These are phyloP conservation scores for Cactoblastis cactorum DNA, from an alignment of 2,888 invertebrate genomes.

Conservation along the genomic window DNA sequence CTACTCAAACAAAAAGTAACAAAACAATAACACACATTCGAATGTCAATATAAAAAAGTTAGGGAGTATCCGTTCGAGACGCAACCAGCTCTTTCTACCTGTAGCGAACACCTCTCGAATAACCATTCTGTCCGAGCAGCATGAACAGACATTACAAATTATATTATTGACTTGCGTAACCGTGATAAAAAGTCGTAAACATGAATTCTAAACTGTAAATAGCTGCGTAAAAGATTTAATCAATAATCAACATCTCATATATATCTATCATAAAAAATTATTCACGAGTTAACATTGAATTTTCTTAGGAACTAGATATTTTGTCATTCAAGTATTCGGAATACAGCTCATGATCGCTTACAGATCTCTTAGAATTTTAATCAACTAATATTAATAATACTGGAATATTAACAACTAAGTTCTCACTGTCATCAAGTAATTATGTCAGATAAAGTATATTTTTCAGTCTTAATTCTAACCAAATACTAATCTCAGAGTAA, in stretches of 20 bases:
- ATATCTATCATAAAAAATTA: constrained; percentile 39
- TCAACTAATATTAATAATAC: constrained; percentile 14
- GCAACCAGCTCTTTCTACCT: constrained; percentile 53
- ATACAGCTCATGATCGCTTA: constrained; percentile 20
- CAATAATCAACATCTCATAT: constrained; percentile 53
- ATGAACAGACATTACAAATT: constrained; percentile 55
- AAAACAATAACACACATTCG: constrained; percentile 36
- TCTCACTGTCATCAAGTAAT: constrained; percentile 6
- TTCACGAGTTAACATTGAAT: constrained; percentile 37
- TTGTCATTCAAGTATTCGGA: neutral
- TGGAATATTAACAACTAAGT: constrained; percentile 19
- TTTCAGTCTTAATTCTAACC: neutral
- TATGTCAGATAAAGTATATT: neutral
- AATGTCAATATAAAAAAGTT: constrained; percentile 38
- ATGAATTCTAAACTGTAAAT: constrained; percentile 55
- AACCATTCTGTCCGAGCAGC: constrained; percentile 72
- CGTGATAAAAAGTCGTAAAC: constrained; percentile 53
- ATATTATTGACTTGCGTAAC: constrained; percentile 32
- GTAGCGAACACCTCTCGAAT: constrained; percentile 68
- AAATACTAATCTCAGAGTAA: neutral
- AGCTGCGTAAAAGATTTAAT: constrained; percentile 55
- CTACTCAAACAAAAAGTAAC: constrained; percentile 49
- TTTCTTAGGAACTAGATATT: constrained; percentile 29
- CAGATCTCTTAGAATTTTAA: constrained; percentile 30
- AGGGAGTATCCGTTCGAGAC: constrained; percentile 32